Evolutionary conservation across 1,140 invertebrate species (phyloP), one percentile per base, ranked within the genome.

Genomic region (Hyles vespertilio): DNA sequence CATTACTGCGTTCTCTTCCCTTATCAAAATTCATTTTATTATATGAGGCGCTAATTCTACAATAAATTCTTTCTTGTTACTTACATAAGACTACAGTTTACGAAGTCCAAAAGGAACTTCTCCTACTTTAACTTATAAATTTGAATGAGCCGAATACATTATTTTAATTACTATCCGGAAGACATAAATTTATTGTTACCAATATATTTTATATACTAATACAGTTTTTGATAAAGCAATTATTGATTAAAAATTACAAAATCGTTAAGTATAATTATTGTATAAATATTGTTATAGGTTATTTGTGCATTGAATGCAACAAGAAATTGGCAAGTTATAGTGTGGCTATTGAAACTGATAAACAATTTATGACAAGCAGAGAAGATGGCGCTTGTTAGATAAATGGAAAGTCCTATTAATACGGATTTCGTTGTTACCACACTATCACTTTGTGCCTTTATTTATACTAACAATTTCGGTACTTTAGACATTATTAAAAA

Each of bases 161-260:
- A 80, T 63, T 68, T 70, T 80, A 80, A 86, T 69, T 64, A 72
- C 81, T 86, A 86, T 75, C 69, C 83, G 85, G 85, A 88, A 88
- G 85, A 88, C 85, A 63, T 72, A 83, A 87, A 82, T 88, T 88
- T 83, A 82, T 85, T 86, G 74, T 78, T 70, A 75, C 56, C 64
- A 63, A 51, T 68, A 61, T 56, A 66, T 51, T 57, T 67, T 65
- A 67, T 49, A 58, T 43, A 56, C 61, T 65, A 59, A 58, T 45
- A 51, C 22, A 34, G 32, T 52, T 55, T 65, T 55, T 3, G n/a
- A 32, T 22, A 11, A 48, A 48, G n/a, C 8, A 48, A 48, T 11
- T 48, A 48, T 12, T 11, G n/a, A 48, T 40, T 40, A 40, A 40
- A 40, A 40, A 40, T 40, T 40, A 40, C 36, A 40, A 40, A 40